Percentiles rank a stretch among this genome's conserved stretches.
phyloP scores from a whole-genome alignment of 2,888 invertebrate species.

The Phyto melanocephala region DNA sequence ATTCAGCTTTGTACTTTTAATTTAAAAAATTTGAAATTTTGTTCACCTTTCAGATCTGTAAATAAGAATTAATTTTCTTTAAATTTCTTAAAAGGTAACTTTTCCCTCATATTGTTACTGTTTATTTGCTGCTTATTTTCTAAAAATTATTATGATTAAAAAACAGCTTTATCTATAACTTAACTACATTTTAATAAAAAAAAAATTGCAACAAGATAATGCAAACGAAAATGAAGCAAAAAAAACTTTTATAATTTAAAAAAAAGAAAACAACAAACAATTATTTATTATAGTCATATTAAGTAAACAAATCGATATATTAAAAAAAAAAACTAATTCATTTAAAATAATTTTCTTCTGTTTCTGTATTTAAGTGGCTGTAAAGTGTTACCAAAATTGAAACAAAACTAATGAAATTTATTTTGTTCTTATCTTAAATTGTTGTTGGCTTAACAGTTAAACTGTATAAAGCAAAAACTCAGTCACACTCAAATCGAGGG shows the following conservation, averaged over 20 bases:
- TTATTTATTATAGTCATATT: not conserved
- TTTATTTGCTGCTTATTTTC: not conserved
- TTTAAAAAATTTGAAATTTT: not conserved
- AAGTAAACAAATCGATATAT: not conserved
- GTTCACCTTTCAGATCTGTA: not conserved
- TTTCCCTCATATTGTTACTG: not conserved
- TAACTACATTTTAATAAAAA: not conserved
- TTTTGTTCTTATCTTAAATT: not conserved
- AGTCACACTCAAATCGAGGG: conserved; percentile 11
- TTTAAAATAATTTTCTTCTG: not conserved
- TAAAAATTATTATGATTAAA: conserved; percentile 3
- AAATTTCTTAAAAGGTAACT: not conserved
- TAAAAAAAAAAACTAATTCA: not conserved
- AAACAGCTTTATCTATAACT: not conserved
- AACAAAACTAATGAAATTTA: not conserved
- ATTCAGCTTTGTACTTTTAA: not conserved
- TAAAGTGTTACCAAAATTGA: not conserved
- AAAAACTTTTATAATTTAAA: too few relatives aligned
- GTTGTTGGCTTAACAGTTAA: not conserved
- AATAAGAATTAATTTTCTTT: not conserved
- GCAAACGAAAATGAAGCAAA: not conserved
- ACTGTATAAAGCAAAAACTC: not conserved
- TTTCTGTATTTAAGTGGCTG: too few relatives aligned
- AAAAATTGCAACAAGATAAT: not conserved
- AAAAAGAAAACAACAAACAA: too few relatives aligned